Evolutionary conservation across 2,888 invertebrate genomes (phyloP).

Genomic region (Laothoe populi): DNA sequence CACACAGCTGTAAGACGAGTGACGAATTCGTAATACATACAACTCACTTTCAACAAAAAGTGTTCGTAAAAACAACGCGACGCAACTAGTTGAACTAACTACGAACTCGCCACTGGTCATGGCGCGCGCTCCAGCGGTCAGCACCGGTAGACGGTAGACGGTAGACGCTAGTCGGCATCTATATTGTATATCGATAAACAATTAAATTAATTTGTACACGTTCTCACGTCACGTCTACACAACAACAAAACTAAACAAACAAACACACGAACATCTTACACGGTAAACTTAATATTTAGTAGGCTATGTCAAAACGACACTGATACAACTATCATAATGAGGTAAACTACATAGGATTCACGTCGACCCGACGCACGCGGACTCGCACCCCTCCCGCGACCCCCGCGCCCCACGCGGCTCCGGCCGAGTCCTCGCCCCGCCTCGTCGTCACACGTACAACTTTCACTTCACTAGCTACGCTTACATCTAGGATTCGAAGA

Average conservation of each 20-base stretch:
- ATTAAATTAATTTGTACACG: constrained; percentile 78
- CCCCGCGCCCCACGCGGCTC: constrained; percentile 18
- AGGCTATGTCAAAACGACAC: constrained; percentile 82
- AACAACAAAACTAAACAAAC: constrained; percentile 70
- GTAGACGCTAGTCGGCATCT: too few relatives aligned
- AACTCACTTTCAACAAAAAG: constrained; percentile 53
- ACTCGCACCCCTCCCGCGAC: too few relatives aligned
- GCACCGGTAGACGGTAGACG: too few relatives aligned
- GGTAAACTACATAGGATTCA: constrained; percentile 82
- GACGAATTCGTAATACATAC: constrained; percentile 51
- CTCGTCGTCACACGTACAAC: neutral
- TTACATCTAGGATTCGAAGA: constrained; percentile 79
- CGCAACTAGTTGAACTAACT: too few relatives aligned
- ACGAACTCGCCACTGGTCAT: constrained; percentile 52
- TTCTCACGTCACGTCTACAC: constrained; percentile 67
- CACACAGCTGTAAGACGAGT: constrained; percentile 50
- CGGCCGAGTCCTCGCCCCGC: neutral
- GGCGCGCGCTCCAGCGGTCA: constrained; percentile 38
- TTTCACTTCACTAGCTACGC: constrained; percentile 70
- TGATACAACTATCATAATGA: constrained; percentile 79
- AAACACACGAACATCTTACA: constrained; percentile 77
- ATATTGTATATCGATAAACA: constrained; percentile 60
- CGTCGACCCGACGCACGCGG: constrained; percentile 49
- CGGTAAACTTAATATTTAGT: constrained; percentile 79
- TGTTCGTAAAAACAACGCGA: constrained; percentile 57